A percentile compares a stretch with the other conserved stretches of the same genome.
Evolutionary conservation across 2,113 vertebrate species (phyloP).

Genomic region (Chaetura pelagica): DNA sequence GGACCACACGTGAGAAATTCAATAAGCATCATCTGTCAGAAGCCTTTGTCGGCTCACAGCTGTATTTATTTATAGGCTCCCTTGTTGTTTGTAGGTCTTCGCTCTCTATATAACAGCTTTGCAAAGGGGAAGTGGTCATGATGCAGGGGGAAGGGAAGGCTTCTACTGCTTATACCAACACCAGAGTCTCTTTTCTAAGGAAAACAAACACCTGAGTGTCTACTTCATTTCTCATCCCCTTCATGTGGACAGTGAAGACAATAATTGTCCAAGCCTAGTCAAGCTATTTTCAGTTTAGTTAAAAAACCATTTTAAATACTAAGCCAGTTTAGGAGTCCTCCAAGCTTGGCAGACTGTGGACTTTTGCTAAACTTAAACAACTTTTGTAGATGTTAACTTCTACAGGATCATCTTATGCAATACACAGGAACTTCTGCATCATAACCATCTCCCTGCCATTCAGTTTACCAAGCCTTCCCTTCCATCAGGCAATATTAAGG

Average conservation of each 20-base stretch:
- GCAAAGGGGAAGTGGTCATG: conserved; percentile 49
- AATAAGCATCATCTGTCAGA: conserved; percentile 83
- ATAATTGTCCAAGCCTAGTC: background rate
- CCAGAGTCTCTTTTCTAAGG: background rate
- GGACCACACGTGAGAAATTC: conserved; percentile 82
- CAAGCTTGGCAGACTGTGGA: background rate
- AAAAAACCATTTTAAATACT: background rate
- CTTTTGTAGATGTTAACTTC: background rate
- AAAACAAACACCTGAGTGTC: background rate
- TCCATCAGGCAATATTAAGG: background rate
- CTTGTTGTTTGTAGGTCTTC: conserved; percentile 77
- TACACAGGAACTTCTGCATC: background rate
- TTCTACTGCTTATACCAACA: conserved; percentile 37
- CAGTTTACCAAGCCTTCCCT: background rate
- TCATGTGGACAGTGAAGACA: background rate
- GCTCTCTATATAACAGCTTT: conserved; percentile 71
- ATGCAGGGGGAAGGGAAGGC: conserved; percentile 12
- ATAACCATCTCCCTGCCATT: background rate
- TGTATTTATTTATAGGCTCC: conserved; percentile 81
- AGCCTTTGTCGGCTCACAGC: conserved; percentile 78
- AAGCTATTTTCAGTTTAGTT: background rate
- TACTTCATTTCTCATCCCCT: background rate
- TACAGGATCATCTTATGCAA: background rate
- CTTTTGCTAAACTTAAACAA: background rate
- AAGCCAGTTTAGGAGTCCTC: background rate